phyloP scores from a whole-genome alignment of 2,888 invertebrate species.

The Linnaemya vulpina region DNA sequence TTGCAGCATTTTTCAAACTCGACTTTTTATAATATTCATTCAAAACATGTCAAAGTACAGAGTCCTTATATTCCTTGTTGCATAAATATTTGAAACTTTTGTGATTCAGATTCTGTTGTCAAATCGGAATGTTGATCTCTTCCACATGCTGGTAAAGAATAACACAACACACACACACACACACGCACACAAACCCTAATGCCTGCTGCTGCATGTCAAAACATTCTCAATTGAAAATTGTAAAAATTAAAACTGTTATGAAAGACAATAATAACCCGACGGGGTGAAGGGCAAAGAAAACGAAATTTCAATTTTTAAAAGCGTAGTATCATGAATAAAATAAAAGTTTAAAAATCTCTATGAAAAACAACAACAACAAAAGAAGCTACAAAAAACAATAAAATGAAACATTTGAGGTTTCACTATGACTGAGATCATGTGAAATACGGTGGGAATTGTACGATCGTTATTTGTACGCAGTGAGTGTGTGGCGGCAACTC shows the following conservation, averaged over 20 bases:
- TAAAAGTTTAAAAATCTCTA: background rate
- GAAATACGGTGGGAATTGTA: constrained; percentile 44
- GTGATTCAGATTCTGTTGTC: background rate
- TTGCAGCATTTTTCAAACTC: no score
- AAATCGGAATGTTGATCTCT: background rate
- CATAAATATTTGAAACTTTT: background rate
- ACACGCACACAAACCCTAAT: background rate
- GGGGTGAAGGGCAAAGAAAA: background rate
- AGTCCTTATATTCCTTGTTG: no score
- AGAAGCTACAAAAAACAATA: constrained; percentile 14
- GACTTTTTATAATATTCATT: no score
- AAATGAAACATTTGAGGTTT: constrained; percentile 1
- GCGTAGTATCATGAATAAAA: constrained; percentile 23
- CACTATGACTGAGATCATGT: constrained; percentile 8
- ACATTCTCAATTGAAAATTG: background rate
- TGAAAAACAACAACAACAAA: background rate
- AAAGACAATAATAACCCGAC: background rate
- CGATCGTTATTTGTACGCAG: constrained; percentile 39
- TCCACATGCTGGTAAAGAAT: background rate
- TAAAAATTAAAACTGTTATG: background rate
- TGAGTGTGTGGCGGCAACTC: background rate
- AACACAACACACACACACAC: background rate
- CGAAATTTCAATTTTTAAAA: background rate
- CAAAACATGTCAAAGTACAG: no score
- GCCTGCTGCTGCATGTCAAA: background rate